Conservation (phyloP, 2,797 vertebrate species). For the Neosalanx taihuensis region DNA sequence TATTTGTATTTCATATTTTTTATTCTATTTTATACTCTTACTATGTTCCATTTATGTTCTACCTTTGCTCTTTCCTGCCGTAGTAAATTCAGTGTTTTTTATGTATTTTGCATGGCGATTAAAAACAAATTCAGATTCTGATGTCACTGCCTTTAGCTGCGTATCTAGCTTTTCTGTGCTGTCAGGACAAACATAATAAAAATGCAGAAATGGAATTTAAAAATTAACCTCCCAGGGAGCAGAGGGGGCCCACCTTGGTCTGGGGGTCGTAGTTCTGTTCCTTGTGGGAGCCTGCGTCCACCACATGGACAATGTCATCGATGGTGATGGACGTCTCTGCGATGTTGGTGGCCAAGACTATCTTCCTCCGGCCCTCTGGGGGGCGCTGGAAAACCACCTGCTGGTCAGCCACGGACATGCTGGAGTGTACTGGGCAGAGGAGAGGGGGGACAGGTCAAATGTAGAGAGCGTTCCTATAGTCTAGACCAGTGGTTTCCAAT, state of each 20-base stretch:
- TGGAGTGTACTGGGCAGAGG: slow-evolving; percentile 85
- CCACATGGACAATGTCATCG: slow-evolving; percentile 93
- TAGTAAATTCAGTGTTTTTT: no score
- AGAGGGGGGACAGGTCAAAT: neutral
- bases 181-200: no score
- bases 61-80: no score
- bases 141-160: no score
- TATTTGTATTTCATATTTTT: no score
- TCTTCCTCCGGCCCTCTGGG: slow-evolving; percentile 81
- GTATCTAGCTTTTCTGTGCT: no score
- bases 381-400: slow-evolving; percentile 89
- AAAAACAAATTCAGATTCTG: no score
- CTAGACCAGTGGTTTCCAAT: neutral
- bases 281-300: slow-evolving; percentile 90
- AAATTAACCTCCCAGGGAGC: no score
- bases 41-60: no score
- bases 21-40: no score
- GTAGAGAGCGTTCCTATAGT: neutral
- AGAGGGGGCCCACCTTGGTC: slow-evolving; percentile 80
- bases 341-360: slow-evolving; percentile 92
- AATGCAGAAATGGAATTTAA: no score
- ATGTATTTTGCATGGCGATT: no score
- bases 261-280: slow-evolving; percentile 90
- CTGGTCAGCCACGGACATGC: slow-evolving; percentile 92
- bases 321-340: slow-evolving; percentile 97